These are phyloP conservation scores for Vireo altiloquus DNA, from an alignment of 2,113 vertebrate species.

Conservation along the genomic window DNA sequence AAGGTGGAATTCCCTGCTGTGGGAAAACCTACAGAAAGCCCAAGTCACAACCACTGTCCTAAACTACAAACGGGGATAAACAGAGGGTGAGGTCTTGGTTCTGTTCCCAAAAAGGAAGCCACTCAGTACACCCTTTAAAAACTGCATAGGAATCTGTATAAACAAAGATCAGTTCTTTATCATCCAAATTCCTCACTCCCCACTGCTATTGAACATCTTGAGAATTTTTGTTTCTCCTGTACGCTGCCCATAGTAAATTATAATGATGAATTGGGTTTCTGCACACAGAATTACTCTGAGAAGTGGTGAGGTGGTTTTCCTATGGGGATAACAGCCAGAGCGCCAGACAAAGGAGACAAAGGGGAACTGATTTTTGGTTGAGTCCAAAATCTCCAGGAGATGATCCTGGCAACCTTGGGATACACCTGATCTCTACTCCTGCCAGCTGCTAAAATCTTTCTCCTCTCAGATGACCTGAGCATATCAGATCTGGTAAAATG, in stretches of 20 bases:
- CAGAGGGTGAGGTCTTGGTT: neutral
- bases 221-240: neutral
- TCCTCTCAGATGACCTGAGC: neutral
- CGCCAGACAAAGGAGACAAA: neutral
- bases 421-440: neutral
- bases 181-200: neutral
- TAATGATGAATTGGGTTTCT: neutral
- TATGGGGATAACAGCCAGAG: neutral
- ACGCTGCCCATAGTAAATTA: rapidly evolving
- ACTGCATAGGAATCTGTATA: neutral
- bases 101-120: neutral
- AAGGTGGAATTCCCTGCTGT: neutral
- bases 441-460: neutral
- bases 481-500: neutral
- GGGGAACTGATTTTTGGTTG: neutral
- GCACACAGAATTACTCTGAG: neutral
- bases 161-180: neutral
- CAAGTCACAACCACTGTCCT: neutral
- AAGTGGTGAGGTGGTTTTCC: neutral
- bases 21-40: neutral
- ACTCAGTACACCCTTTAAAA: neutral
- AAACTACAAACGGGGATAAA: neutral
- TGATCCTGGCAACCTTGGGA: neutral
- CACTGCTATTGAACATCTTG: neutral
- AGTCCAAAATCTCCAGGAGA: neutral